Percentiles rank a stretch among this genome's conserved stretches.
Conservation (phyloP, 2,113 vertebrate genomes). For the Brachyistius frenatus region DNA sequence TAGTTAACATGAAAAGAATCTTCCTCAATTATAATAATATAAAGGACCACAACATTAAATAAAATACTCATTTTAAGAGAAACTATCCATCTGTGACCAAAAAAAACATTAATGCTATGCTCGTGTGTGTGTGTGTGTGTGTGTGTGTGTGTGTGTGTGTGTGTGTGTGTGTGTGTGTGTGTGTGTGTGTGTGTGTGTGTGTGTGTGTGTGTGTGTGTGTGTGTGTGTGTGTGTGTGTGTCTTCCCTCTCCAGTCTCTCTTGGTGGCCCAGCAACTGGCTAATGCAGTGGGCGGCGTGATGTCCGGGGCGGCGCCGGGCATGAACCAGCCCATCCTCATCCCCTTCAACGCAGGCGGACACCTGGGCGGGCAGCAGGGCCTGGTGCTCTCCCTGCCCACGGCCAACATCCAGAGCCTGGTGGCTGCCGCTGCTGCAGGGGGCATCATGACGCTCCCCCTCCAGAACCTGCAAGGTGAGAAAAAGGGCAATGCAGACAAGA, state of each 20-base stretch:
- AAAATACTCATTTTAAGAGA: neutral
- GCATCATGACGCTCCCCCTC: conserved; percentile 98
- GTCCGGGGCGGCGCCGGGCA: conserved; percentile 91
- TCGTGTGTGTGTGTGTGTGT: conserved; percentile 20
- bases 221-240: conserved; percentile 15
- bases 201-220: conserved; percentile 16
- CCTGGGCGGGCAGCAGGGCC: conserved; percentile 95
- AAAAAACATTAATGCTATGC: neutral
- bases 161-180: conserved; percentile 15
- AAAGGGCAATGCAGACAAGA: conserved; percentile 21
- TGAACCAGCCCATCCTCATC: conserved; percentile 98
- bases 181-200: conserved; percentile 21
- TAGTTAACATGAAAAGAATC: neutral
- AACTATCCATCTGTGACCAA: neutral
- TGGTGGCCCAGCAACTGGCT: conserved; percentile 96
- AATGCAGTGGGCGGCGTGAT: conserved; percentile 95
- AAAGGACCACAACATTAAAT: neutral
- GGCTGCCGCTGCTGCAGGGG: conserved; percentile 97
- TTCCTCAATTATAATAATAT: neutral
- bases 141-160: conserved; percentile 8
- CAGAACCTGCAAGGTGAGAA: conserved; percentile 99
- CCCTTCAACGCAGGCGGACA: conserved; percentile 98
- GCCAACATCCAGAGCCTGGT: conserved; percentile 98
- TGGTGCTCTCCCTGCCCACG: conserved; percentile 96
- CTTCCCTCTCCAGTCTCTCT: conserved; percentile 85